phyloP scores from a whole-genome alignment of 1,140 invertebrate genomes.

The Oncopeltus fasciatus region DNA sequence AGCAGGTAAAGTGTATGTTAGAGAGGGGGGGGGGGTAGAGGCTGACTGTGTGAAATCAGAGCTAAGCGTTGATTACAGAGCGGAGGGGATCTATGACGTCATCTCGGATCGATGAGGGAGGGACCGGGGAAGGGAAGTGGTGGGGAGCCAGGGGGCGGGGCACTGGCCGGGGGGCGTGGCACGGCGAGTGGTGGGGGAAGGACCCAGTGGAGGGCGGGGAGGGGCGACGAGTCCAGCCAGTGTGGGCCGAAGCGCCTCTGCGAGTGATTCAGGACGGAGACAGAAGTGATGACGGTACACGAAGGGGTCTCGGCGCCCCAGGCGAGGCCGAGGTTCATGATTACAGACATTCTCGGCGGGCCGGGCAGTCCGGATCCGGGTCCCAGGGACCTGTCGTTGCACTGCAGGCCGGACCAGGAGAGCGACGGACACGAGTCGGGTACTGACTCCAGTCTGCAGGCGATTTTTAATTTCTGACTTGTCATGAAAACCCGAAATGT shows the following conservation, averaged over 20 bases:
- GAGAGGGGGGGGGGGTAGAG: too few species aligned
- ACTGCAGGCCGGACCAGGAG: slow-evolving; percentile 20
- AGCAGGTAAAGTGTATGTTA: slow-evolving; percentile 7
- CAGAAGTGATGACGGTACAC: slow-evolving; percentile 23
- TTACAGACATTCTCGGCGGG: slow-evolving; percentile 28
- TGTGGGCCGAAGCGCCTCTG: background rate
- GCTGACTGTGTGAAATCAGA: slow-evolving; percentile 2
- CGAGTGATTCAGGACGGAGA: slow-evolving; percentile 3
- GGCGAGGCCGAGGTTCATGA: slow-evolving; percentile 28
- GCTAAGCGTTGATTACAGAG: slow-evolving; percentile 8
- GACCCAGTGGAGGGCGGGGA: background rate
- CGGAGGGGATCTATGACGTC: background rate
- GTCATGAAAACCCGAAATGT: too few species aligned
- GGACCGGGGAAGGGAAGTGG: slow-evolving; percentile 6
- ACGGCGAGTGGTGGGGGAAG: background rate
- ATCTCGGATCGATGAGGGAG: background rate
- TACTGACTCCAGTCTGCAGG: slow-evolving; percentile 27
- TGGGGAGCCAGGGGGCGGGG: background rate
- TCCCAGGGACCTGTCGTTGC: slow-evolving; percentile 26
- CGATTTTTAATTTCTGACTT: too few species aligned
- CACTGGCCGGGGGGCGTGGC: too few species aligned
- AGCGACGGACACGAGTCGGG: slow-evolving; percentile 20
- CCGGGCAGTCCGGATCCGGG: slow-evolving; percentile 21
- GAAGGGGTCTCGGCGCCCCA: slow-evolving; percentile 22
- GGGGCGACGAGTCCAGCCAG: background rate